Evolutionary conservation across 2,888 invertebrate species (phyloP).

Genomic region (Cheilosia grossa): DNA sequence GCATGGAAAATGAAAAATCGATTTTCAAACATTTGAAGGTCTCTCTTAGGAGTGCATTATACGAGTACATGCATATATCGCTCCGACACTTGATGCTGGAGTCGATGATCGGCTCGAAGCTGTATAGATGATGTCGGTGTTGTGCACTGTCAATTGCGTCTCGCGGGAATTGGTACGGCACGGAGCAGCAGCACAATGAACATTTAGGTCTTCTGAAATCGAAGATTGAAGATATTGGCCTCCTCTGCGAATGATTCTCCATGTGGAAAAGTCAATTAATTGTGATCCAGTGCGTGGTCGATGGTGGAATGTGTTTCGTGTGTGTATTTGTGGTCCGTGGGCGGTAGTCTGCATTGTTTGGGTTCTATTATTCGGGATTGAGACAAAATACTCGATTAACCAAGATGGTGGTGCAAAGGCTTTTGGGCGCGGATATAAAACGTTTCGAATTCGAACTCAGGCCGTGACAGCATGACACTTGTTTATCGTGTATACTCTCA

Average conservation of each 20-base stretch:
- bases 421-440: background rate
- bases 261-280: slow-evolving; percentile 54
- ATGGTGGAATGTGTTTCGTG: slow-evolving; percentile 14
- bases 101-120: background rate
- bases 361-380: background rate
- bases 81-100: slow-evolving; percentile 61
- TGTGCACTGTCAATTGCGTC: slow-evolving; percentile 55
- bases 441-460: too few species aligned
- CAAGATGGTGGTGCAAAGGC: background rate
- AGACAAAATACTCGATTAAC: background rate
- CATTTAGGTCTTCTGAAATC: slow-evolving; percentile 69
- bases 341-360: slow-evolving; percentile 16
- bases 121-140: slow-evolving; percentile 7
- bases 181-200: slow-evolving; percentile 52
- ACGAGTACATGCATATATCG: slow-evolving; percentile 32
- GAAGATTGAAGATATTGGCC: slow-evolving; percentile 53
- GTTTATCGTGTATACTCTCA: too few species aligned
- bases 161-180: slow-evolving; percentile 60
- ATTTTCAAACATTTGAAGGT: slow-evolving; percentile 72
- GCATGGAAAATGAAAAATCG: slow-evolving; percentile 58
- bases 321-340: slow-evolving; percentile 1
- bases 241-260: background rate
- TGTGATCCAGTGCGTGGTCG: slow-evolving; percentile 39
- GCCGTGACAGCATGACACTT: too few species aligned
- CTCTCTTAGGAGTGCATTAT: slow-evolving; percentile 39